Percentiles rank a stretch among this genome's conserved stretches.
Conservation (phyloP, 2,797 vertebrate species). For the Macropodus opercularis region DNA sequence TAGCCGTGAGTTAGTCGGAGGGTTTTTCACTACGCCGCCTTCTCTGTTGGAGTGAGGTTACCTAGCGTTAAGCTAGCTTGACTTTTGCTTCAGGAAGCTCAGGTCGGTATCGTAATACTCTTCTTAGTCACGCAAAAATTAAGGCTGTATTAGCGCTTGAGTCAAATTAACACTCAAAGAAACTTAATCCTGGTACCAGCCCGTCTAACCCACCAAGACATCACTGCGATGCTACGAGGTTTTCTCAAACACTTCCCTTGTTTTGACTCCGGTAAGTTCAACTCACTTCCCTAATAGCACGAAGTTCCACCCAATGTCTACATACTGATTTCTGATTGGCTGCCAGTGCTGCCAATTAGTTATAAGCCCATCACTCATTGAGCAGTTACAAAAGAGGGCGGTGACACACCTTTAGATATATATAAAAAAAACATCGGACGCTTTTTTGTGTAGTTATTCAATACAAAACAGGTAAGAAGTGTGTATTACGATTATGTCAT, state of each 20-base stretch:
- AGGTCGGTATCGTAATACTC: conserved; percentile 56
- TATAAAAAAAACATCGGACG: no score
- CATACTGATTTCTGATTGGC: conserved; percentile 57
- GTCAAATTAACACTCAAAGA: conserved; percentile 11
- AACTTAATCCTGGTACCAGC: background rate
- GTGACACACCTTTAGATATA: background rate
- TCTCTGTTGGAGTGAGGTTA: conserved; percentile 36
- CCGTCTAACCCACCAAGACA: background rate
- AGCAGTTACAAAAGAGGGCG: conserved; percentile 23
- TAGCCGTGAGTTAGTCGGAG: background rate
- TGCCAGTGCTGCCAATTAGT: conserved; percentile 19
- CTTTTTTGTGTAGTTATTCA: no score
- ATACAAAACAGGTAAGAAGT: no score
- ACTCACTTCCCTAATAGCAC: conserved; percentile 65
- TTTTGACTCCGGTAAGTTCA: conserved; percentile 29
- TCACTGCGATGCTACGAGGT: background rate
- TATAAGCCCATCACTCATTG: conserved; percentile 51
- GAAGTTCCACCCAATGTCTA: conserved; percentile 52
- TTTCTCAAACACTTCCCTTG: conserved; percentile 23
- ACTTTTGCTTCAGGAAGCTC: conserved; percentile 68
- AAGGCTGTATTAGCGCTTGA: background rate
- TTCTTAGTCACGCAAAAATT: conserved; percentile 2
- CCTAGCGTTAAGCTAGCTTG: conserved; percentile 27
- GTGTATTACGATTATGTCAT: no score
- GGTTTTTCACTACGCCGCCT: conserved; percentile 33